Evolutionary conservation across 1,140 invertebrate genomes (phyloP).

Genomic region (Temnothorax longispinosus): DNA sequence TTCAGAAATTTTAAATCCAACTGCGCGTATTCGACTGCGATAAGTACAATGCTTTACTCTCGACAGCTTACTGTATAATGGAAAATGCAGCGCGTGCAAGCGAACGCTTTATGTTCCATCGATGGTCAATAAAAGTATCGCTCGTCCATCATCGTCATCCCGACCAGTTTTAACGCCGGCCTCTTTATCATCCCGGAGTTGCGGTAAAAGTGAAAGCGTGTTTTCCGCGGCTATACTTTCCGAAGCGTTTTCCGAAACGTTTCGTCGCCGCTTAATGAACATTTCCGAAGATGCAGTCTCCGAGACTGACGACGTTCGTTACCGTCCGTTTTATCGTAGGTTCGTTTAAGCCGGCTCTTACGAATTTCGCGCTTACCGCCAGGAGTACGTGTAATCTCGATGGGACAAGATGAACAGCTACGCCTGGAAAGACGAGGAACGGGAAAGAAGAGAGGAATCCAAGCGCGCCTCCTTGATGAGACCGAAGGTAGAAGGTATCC

Average conservation of each 20-base stretch:
- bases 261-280: constrained; percentile 38
- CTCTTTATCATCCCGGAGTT: constrained; percentile 16
- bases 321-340: constrained; percentile 32
- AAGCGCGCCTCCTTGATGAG: constrained; percentile 48
- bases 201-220: constrained; percentile 42
- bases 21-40: background rate
- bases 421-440: background rate
- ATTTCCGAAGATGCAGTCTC: constrained; percentile 25
- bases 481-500: constrained; percentile 43
- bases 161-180: background rate
- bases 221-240: background rate
- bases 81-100: constrained; percentile 4
- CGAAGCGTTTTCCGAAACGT: background rate
- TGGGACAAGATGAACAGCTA: constrained; percentile 38
- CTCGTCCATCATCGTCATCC: constrained; percentile 59
- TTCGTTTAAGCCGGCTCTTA: constrained; percentile 52
- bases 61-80: background rate
- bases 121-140: constrained; percentile 50
- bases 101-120: constrained; percentile 24
- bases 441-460: constrained; percentile 31
- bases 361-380: constrained; percentile 61
- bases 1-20: constrained; percentile 5
- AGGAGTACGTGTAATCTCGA: constrained; percentile 66
- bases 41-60: background rate
- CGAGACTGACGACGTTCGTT: constrained; percentile 44